Evolutionary conservation across 2,113 vertebrate species (phyloP).

Genomic region (Indicator indicator): DNA sequence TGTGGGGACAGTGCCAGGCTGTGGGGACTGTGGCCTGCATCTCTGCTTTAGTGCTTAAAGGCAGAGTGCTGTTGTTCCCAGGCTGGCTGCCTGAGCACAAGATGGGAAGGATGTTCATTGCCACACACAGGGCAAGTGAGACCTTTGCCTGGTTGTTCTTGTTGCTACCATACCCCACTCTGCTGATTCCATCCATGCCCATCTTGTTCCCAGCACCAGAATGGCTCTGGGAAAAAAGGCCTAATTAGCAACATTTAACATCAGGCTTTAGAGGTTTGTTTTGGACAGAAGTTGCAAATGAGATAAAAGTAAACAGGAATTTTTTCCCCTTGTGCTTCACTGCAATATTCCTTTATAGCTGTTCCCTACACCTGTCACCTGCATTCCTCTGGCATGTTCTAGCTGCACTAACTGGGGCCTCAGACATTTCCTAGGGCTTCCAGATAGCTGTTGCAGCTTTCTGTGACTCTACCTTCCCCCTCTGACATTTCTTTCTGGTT

Average conservation of each 20-base stretch:
- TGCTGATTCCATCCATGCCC: neutral
- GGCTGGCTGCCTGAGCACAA: neutral
- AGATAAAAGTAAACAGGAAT: neutral
- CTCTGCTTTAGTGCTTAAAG: neutral
- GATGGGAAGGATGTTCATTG: too few species aligned
- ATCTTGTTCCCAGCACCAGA: neutral
- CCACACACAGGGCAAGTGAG: rapidly evolving
- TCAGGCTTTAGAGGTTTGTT: neutral
- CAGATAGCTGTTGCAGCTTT: constrained; percentile 40
- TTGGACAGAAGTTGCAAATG: neutral
- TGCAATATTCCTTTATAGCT: neutral
- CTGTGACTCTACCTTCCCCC: constrained; percentile 17
- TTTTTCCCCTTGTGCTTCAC: neutral
- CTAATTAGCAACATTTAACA: neutral
- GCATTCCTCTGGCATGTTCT: neutral
- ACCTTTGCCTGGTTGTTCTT: neutral
- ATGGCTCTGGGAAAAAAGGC: neutral
- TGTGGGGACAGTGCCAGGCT: neutral
- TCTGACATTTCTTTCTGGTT: constrained; percentile 50
- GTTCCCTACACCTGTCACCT: neutral
- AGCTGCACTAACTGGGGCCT: neutral
- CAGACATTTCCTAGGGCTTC: constrained; percentile 5
- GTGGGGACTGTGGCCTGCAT: rapidly evolving
- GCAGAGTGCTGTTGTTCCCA: neutral
- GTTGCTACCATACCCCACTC: neutral